Base-by-base conservation (phyloP, 2,888 invertebrate species). In the Rambutsinella grinnellia region DNA sequence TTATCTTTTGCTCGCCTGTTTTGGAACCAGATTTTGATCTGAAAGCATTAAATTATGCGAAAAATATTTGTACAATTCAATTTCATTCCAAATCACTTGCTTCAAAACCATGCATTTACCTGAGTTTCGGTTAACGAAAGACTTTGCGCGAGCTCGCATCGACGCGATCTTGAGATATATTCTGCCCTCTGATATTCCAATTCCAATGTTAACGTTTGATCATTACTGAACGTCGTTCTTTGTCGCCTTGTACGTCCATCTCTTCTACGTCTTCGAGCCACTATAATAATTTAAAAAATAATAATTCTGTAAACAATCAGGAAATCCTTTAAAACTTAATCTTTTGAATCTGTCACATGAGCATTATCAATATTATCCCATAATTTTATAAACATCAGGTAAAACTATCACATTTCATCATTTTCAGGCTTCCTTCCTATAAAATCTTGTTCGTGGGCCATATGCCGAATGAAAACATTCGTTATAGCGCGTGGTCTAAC, bases 1-100 rank as follows among this genome's bases (percentile, higher is more conserved):
- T 97, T 97, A 86, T 97, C 97, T 87, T 97, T 97, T 24, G 97
- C 97, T 83, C 97, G 90, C 80, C 97, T 90, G 87, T 97, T 97
- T 88, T 97, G 97, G 87, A 97, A 97, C 94, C 94, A 94, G 76
- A 94, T 94, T 87, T 94, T 94, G 83, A 94, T 94, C 87, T 94
- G 87, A 15, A 78, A 60, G n/a, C 13, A 19, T 28, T n/a, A n/a
- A n/a, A n/a, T n/a, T n/a, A n/a, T n/a, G n/a, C n/a, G 6, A 36
- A 44, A 51, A 15, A 49, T 36, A 28, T 54, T 28, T 24, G 8
- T 15, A 6, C 54, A 10, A 58, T 66, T 15, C 21, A 10, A 51
- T 23, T 47, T 17, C n/a, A 46, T 23, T 15, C 23, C 8, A 23
- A 62, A 21, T 47, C 15, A 3, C n/a, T n/a, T n/a, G n/a, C n/a